Evolutionary conservation across 53 echinoderm and acorn worm genomes (phyloP).

Genomic region (Astropecten irregularis): DNA sequence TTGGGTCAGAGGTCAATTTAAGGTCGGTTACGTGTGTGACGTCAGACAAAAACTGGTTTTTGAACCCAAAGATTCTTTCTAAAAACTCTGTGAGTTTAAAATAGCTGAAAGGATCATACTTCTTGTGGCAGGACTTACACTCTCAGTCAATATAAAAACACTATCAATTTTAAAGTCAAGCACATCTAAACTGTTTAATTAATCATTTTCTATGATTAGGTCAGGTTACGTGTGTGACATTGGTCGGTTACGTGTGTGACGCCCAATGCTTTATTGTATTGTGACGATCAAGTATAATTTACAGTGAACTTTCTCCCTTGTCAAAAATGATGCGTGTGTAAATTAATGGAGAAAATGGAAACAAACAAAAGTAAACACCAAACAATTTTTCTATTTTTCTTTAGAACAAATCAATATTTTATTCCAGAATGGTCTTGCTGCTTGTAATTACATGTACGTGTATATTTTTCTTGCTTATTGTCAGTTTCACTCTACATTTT

Average conservation of each 20-base stretch:
- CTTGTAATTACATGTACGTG: too few species aligned
- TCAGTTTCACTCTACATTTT: too few species aligned
- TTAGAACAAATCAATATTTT: too few species aligned
- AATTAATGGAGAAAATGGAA: not conserved
- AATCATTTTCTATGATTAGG: conserved; percentile 1
- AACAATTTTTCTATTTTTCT: not conserved
- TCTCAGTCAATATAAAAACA: not conserved
- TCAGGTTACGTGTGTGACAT: conserved; percentile 17
- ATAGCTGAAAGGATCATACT: not conserved
- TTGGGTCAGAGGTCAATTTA: conserved; percentile 10
- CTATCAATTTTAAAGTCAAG: not conserved
- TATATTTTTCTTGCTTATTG: too few species aligned
- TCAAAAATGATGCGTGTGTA: too few species aligned
- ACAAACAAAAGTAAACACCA: not conserved
- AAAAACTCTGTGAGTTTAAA: conserved; percentile 13
- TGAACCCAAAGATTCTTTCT: not conserved
- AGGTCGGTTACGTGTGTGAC: not conserved
- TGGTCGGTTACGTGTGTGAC: not conserved
- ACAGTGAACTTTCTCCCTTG: too few species aligned
- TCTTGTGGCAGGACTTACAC: not conserved
- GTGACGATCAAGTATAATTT: not conserved
- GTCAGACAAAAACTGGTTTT: conserved; percentile 13
- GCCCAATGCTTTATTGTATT: not conserved
- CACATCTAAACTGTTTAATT: not conserved
- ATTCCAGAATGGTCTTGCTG: too few species aligned